Evolutionary conservation across 2,797 vertebrate species (phyloP).

Genomic region (Eleutherodactylus coqui): DNA sequence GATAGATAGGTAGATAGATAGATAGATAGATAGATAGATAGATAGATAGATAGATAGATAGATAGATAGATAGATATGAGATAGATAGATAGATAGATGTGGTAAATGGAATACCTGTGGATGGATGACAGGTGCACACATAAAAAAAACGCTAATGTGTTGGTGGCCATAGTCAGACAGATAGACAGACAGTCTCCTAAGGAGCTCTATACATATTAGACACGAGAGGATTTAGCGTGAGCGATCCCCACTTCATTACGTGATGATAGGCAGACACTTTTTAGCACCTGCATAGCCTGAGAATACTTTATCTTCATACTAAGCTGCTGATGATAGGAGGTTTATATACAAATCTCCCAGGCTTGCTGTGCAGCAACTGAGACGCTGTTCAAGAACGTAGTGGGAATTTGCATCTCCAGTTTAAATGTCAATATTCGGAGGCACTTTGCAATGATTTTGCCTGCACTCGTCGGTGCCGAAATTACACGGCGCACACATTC

Average conservation of each 20-base stretch:
- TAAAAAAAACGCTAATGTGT: too few relatives aligned
- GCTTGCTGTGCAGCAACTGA: slow-evolving; percentile 23
- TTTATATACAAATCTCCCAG: slow-evolving; percentile 39
- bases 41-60: neutral
- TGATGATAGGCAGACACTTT: slow-evolving; percentile 8
- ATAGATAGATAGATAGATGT: neutral
- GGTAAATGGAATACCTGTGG: too few relatives aligned
- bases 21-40: neutral
- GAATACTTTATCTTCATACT: slow-evolving; percentile 32
- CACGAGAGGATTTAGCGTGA: neutral
- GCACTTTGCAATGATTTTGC: slow-evolving; percentile 56
- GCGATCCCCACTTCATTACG: neutral
- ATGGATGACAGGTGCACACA: too few relatives aligned
- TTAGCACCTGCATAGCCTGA: slow-evolving; percentile 12
- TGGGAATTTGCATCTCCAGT: slow-evolving; percentile 32
- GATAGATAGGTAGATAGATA: slow-evolving; percentile 3
- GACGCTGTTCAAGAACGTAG: slow-evolving; percentile 15
- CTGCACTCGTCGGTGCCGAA: slow-evolving; percentile 12
- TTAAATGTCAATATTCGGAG: slow-evolving; percentile 53
- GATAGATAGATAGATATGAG: neutral
- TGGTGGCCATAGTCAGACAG: neutral
- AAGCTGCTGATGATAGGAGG: slow-evolving; percentile 47
- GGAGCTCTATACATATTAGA: neutral
- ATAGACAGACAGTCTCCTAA: neutral
- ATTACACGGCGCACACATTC: slow-evolving; percentile 39